Conservation (phyloP, 1,140 invertebrate species). For the Bombus balteatus region DNA sequence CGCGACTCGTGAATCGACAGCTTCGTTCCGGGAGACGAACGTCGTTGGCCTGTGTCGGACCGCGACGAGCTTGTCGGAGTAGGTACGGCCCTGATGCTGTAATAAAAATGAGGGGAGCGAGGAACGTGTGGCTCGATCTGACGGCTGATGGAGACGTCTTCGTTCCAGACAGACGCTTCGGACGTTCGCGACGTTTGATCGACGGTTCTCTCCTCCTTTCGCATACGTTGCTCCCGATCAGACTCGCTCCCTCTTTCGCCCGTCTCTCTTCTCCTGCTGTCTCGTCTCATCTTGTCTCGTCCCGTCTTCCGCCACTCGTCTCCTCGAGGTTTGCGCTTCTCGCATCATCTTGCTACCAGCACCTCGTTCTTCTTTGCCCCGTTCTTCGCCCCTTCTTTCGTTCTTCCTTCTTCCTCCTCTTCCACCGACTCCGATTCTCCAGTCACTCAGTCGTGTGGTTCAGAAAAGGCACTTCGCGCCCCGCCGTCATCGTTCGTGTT, state of each 20-base stretch:
- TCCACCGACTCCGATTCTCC: slow-evolving; percentile 31
- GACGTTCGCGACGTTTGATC: slow-evolving; percentile 78
- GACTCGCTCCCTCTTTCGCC: slow-evolving; percentile 41
- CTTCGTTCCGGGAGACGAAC: too few species aligned
- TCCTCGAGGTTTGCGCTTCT: slow-evolving; percentile 3
- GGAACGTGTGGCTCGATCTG: slow-evolving; percentile 67
- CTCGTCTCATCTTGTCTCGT: slow-evolving; percentile 1
- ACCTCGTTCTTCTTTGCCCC: background rate
- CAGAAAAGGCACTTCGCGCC: slow-evolving; percentile 66
- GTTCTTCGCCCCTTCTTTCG: background rate
- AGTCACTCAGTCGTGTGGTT: slow-evolving; percentile 47
- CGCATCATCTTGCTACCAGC: slow-evolving; percentile 38
- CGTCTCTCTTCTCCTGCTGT: slow-evolving; percentile 1
- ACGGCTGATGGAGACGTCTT: slow-evolving; percentile 79
- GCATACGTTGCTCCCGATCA: slow-evolving; percentile 60
- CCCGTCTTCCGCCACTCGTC: slow-evolving; percentile 40
- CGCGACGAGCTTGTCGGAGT: slow-evolving; percentile 24
- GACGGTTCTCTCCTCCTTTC: slow-evolving; percentile 72
- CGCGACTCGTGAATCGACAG: background rate
- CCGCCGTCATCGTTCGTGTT: slow-evolving; percentile 73
- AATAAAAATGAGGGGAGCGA: slow-evolving; percentile 71
- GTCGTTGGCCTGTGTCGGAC: background rate
- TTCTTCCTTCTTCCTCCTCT: background rate
- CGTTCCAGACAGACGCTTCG: slow-evolving; percentile 75
- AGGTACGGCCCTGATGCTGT: slow-evolving; percentile 63